Conservation (phyloP, 2,888 invertebrate genomes). For the Congeria kusceri region DNA sequence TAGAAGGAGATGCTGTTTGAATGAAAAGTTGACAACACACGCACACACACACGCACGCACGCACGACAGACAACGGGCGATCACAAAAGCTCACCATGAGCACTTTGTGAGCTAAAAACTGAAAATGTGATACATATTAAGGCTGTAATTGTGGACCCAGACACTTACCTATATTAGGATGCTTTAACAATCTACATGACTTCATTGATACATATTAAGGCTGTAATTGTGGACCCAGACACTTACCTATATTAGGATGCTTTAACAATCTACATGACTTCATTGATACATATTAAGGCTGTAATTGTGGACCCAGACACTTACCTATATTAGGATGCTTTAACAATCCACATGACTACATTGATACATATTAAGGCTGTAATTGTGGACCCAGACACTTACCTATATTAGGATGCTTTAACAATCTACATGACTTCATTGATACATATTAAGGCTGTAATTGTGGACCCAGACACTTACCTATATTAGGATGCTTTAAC, state of each 20-base stretch:
- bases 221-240: not conserved
- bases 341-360: slow-evolving; percentile 98
- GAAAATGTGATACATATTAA: too few relatives aligned
- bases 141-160: too few relatives aligned
- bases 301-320: slow-evolving; percentile 79
- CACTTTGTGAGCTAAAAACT: too few relatives aligned
- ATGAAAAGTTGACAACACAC: too few relatives aligned
- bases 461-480: slow-evolving; percentile 87
- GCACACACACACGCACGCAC: too few relatives aligned
- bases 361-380: too few relatives aligned
- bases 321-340: slow-evolving; percentile 99
- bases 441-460: too few relatives aligned
- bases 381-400: slow-evolving; percentile 84
- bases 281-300: too few relatives aligned
- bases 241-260: slow-evolving; percentile 98
- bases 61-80: too few relatives aligned
- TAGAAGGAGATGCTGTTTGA: too few relatives aligned
- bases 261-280: slow-evolving; percentile 99
- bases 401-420: slow-evolving; percentile 99
- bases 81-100: too few relatives aligned
- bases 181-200: slow-evolving; percentile 99
- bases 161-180: slow-evolving; percentile 97
- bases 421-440: slow-evolving; percentile 98
- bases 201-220: too few relatives aligned
- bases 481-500: slow-evolving; percentile 99